phyloP scores from a whole-genome alignment of 2,888 invertebrate species.

The Electrophaes corylata region DNA sequence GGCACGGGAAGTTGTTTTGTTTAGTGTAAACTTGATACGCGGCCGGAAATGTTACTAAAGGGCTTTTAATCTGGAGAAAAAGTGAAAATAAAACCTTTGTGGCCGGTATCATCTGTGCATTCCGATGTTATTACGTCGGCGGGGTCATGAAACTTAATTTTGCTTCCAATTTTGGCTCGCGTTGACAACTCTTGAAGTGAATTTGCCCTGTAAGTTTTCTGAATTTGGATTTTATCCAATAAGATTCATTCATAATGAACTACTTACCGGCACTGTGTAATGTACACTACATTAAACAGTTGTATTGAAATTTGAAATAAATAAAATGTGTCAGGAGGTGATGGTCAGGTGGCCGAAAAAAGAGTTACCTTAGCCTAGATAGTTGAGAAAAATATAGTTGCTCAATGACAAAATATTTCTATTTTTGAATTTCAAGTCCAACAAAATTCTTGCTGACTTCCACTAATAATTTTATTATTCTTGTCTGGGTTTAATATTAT shows the following conservation, averaged over 20 bases:
- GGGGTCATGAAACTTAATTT: constrained; percentile 57
- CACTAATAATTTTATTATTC: background rate
- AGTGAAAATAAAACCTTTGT: constrained; percentile 73
- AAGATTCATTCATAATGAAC: background rate
- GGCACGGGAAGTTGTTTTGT: constrained; percentile 13
- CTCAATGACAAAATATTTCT: constrained; percentile 38
- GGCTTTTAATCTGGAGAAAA: constrained; percentile 57
- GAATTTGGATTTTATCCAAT: constrained; percentile 61
- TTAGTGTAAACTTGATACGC: constrained; percentile 37
- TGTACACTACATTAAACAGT: no score
- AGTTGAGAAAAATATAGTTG: constrained; percentile 41
- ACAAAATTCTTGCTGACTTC: constrained; percentile 34
- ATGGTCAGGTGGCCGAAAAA: constrained; percentile 72
- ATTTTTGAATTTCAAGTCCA: constrained; percentile 46
- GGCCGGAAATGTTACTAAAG: constrained; percentile 72
- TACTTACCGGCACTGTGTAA: background rate
- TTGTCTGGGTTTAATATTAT: background rate
- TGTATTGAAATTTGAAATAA: constrained; percentile 48
- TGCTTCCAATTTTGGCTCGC: constrained; percentile 60
- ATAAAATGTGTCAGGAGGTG: constrained; percentile 77
- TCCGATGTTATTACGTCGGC: constrained; percentile 73
- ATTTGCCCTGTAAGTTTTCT: constrained; percentile 23
- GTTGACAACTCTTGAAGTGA: constrained; percentile 6
- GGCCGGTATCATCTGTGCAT: constrained; percentile 74
- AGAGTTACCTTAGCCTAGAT: constrained; percentile 76